Evolutionary conservation across 2,113 vertebrate genomes (phyloP), one percentile per base, ranked within the genome.

Genomic region (Psittacus erithacus): DNA sequence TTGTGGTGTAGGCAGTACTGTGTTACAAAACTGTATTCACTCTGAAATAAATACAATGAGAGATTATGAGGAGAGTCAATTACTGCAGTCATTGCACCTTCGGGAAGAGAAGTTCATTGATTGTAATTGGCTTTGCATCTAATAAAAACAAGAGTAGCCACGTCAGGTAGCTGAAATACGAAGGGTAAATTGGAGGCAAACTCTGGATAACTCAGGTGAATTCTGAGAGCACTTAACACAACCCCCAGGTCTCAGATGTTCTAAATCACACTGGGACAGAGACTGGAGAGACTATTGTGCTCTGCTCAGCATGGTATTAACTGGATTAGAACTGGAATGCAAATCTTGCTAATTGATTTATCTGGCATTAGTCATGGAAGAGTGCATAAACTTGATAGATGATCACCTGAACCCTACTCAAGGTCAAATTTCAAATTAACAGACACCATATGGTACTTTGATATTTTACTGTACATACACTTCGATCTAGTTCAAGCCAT

Each of bases 301-400:
- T 81, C 67, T 75, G 65, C 84, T 90, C 84, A 86, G 88, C 55
- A 10, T 88, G 83, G 83, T 44, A 92, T 92, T 96, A 97, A 96
- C 88, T 83, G 86, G 71, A 95, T 97, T 96, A 93, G 64, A 81
- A 81, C 12, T 71, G 89, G 83, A 93, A 95, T 94, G 90, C 90
- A 91, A 92, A 76, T 78, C 57, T 90, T 95, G 79, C 88, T 96
- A 88, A 92, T 68, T 94, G 93, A 94, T 82, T 93, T 94, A 77
- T 84, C 84, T 19, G 6, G 64, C 92, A 93, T 95, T 92, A 91
- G 67, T 93, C 70, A 44, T 64, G 84, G 77, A 73, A 82, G 86
- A 93, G 83, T 75, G 82, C 59, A 80, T 88, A 80, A 89, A 35
- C 74, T 81, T 89, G 78, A 81, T 50, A 89, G 39, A 31, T 80